A percentile compares a stretch with the other conserved stretches of the same genome.
Conservation (phyloP, 2,888 invertebrate species). For the Phortica okadai region DNA sequence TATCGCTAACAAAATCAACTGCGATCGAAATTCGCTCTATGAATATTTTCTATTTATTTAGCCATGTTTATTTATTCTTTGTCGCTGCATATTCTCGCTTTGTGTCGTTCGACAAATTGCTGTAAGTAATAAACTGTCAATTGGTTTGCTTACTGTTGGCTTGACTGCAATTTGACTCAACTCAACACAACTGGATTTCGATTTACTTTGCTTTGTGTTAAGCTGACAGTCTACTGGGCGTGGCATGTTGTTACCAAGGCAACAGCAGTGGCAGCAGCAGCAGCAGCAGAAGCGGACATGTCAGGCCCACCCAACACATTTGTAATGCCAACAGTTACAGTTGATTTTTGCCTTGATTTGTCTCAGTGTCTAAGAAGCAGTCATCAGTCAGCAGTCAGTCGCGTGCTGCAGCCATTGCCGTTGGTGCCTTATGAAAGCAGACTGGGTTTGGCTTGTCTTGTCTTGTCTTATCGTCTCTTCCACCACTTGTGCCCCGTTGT, state of each 20-base stretch:
- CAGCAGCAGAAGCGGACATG: background rate
- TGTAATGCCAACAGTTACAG: conserved; percentile 16
- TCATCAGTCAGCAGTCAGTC: background rate
- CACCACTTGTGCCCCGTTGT: background rate
- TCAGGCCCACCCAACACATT: conserved; percentile 7
- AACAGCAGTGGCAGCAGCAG: background rate
- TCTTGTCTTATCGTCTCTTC: conserved; percentile 33
- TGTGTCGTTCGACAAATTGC: conserved; percentile 62
- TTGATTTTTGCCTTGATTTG: conserved; percentile 14
- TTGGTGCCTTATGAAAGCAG: background rate
- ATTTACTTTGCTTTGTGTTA: background rate
- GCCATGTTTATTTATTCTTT: conserved; percentile 61
- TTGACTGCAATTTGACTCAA: background rate
- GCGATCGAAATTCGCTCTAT: conserved; percentile 44
- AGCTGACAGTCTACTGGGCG: background rate
- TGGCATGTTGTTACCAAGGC: background rate
- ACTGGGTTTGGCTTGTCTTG: conserved; percentile 5
- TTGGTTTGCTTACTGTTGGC: conserved; percentile 53
- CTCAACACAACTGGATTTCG: background rate
- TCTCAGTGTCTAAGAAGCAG: background rate
- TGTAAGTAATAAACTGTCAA: conserved; percentile 66
- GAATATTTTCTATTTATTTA: conserved; percentile 56
- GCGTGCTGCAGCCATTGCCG: background rate
- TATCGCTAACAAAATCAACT: background rate
- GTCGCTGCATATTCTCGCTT: conserved; percentile 54